Evolutionary conservation across 2,113 vertebrate genomes (phyloP).

Genomic region (Chloebia gouldiae): DNA sequence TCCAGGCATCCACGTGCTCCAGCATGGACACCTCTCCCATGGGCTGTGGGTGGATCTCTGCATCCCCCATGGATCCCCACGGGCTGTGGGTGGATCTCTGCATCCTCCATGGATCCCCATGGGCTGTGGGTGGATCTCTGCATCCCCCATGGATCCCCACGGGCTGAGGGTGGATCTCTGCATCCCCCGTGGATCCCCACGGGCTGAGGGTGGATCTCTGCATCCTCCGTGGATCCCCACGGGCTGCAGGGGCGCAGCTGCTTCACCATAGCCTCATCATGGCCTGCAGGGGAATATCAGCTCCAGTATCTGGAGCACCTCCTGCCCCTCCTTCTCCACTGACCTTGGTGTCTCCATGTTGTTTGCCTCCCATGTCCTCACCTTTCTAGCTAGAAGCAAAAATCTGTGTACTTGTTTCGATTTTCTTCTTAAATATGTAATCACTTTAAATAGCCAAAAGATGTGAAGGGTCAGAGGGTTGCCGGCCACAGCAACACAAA

Average conservation of each 20-base stretch:
- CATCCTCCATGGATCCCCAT: background rate
- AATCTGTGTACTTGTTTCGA: background rate
- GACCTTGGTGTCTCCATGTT: background rate
- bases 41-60: background rate
- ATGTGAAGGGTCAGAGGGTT: too few relatives aligned
- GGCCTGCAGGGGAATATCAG: too few relatives aligned
- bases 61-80: fast-evolving
- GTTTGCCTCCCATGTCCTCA: background rate
- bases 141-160: fast-evolving
- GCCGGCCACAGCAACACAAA: too few relatives aligned
- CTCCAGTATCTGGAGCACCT: fast-evolving
- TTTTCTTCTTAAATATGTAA: background rate
- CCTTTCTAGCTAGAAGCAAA: background rate
- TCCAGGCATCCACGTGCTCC: background rate
- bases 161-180: background rate
- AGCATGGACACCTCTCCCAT: fast-evolving
- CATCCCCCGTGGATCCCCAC: fast-evolving
- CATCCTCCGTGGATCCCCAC: background rate
- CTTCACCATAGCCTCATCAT: background rate
- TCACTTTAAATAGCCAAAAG: too few relatives aligned
- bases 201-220: too few relatives aligned
- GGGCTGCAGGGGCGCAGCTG: background rate
- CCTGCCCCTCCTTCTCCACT: background rate
- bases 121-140: background rate
- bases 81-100: background rate